Evolutionary conservation across 2,888 invertebrate genomes (phyloP).

Genomic region (Mimachlamys varia): DNA sequence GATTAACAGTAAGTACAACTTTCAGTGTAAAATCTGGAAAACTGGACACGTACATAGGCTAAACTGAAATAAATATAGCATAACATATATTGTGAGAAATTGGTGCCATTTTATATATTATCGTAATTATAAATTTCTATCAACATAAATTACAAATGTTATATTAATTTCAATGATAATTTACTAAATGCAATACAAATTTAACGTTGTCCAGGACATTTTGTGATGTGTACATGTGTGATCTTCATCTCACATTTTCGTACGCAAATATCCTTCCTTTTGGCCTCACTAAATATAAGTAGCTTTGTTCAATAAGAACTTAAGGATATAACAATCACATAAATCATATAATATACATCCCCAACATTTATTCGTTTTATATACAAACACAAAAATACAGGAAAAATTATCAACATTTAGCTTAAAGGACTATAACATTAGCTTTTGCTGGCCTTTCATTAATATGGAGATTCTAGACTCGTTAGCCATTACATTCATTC

Average conservation of each 20-base stretch:
- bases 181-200: too few species aligned
- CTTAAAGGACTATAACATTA: background rate
- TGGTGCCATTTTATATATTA: background rate
- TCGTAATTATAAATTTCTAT: too few species aligned
- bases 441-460: constrained; percentile 10
- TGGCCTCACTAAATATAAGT: too few species aligned
- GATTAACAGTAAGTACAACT: background rate
- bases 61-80: background rate
- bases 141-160: too few species aligned
- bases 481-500: background rate
- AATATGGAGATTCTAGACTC: background rate
- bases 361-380: background rate
- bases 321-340: background rate
- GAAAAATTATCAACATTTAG: background rate
- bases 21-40: background rate
- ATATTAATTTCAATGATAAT: too few species aligned
- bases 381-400: background rate
- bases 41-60: background rate
- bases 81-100: background rate
- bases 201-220: too few species aligned
- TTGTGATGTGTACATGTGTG: too few species aligned
- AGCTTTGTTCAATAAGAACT: too few species aligned
- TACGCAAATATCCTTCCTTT: too few species aligned
- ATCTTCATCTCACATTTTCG: too few species aligned
- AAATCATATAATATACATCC: background rate